phyloP scores from a whole-genome alignment of 2,797 vertebrate genomes.

The Phylloscopus collybita region DNA sequence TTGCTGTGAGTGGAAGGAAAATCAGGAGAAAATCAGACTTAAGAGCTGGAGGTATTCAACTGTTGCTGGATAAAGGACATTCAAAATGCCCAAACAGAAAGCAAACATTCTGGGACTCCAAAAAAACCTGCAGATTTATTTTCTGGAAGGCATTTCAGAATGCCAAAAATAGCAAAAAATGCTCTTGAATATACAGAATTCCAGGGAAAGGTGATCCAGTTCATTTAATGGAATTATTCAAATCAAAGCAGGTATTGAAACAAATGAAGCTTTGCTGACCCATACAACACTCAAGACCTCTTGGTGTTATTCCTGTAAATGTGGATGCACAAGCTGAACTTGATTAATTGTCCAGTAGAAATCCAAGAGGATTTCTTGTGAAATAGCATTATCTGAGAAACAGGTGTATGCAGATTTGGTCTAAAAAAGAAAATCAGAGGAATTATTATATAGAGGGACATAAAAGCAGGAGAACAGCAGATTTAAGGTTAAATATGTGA shows the following conservation, averaged over 20 bases:
- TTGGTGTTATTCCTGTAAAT: neutral
- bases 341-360: neutral
- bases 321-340: neutral
- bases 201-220: neutral
- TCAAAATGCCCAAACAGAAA: neutral
- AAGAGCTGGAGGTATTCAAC: neutral
- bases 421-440: neutral
- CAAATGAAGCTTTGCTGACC: neutral
- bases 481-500: neutral
- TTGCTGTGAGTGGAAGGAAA: neutral
- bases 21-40: neutral
- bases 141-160: neutral
- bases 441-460: neutral
- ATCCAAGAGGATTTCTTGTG: neutral
- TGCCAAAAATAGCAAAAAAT: neutral
- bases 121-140: neutral
- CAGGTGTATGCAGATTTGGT: accelerated
- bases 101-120: too few species aligned
- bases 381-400: neutral
- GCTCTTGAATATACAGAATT: neutral
- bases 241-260: neutral
- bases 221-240: neutral
- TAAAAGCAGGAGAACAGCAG: neutral
- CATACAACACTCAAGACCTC: neutral
- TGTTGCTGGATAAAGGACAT: neutral